Evolutionary conservation across 2,888 invertebrate genomes (phyloP), one percentile per base, ranked within the genome.

Genomic region (Cecidostiba fungosa): DNA sequence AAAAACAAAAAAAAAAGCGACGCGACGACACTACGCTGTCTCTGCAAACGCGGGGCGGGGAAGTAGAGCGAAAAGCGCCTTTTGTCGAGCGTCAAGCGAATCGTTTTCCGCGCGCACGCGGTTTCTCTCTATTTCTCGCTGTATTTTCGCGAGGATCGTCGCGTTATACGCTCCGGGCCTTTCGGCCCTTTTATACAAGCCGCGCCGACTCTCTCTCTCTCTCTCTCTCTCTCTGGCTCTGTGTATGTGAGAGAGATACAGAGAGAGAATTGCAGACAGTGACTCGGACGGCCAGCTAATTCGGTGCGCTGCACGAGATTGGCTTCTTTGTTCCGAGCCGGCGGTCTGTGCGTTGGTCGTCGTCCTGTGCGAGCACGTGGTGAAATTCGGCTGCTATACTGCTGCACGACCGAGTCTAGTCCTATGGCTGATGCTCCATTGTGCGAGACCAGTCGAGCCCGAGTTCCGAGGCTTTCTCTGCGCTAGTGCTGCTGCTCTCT

Each of bases 291-390:
- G 1, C 36, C 66, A 69, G 32, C 69, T 85, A 81, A 82, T 82
- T 82, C 82, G 73, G 4, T 39, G 69, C 23, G 36, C 76, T 50
- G 50, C 43, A 66, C 79, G 80, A 77, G 80, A 86, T 84, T 86
- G 84, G 83, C 77, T 86, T 80, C 86, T 86, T 86, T 86, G 86
- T 86, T 81, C 79, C 47, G 76, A 80, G 59, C 26, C 70, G 80
- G 47, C 77, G 43, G 70, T 62, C 26, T 43, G 32, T 23, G 82
- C 23, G 32, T 59, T 59, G 54, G 54, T n/a, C 19, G 54, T n/a
- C 19, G n/a, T 59, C 54, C 47, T 39, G 6, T 19, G 72, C 43
- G 16, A 66, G 29, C 47, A 70, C 39, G 47, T 66, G 32, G 23
- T 16, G 26, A 54, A 80, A 54, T 80, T 72, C 62, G 29, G 29